These are phyloP conservation scores for Enteromius trimaculatus DNA, from an alignment of 2,797 vertebrate genomes.

Conservation along the genomic window DNA sequence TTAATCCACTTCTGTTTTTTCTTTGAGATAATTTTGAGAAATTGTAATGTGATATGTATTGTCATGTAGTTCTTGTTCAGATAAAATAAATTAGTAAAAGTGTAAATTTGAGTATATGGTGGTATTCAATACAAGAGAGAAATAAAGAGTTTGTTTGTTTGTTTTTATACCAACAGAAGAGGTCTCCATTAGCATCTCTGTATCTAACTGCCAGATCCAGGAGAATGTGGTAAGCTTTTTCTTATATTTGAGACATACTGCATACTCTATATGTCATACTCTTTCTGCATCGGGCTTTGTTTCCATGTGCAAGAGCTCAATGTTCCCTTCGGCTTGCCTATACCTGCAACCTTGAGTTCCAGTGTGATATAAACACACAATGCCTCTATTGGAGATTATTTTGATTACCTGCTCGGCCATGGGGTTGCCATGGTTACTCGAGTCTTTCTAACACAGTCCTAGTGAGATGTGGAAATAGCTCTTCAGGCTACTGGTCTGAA, in stretches of 20 bases:
- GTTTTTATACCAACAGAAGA: slow-evolving; percentile 83
- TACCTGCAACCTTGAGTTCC: slow-evolving; percentile 60
- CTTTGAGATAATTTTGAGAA: not conserved
- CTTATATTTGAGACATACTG: slow-evolving; percentile 1
- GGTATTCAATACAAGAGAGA: not conserved
- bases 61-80: slow-evolving; percentile 1
- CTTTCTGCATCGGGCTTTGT: slow-evolving; percentile 30
- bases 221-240: slow-evolving; percentile 90
- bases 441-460: slow-evolving; percentile 70
- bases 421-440: slow-evolving; percentile 73
- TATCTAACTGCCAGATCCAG: slow-evolving; percentile 95
- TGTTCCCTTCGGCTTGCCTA: slow-evolving; percentile 42
- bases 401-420: slow-evolving; percentile 77
- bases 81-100: slow-evolving; percentile 22
- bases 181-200: slow-evolving; percentile 93
- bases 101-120: slow-evolving; percentile 15
- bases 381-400: slow-evolving; percentile 76
- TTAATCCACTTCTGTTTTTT: not conserved
- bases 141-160: slow-evolving; percentile 53
- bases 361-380: slow-evolving; percentile 63
- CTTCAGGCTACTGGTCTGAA: slow-evolving; percentile 67
- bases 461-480: slow-evolving; percentile 74
- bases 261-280: not conserved
- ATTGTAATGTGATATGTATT: not conserved
- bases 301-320: slow-evolving; percentile 38